Conservation (phyloP, 2,888 invertebrate genomes). For the Gnatocerus cornutus region DNA sequence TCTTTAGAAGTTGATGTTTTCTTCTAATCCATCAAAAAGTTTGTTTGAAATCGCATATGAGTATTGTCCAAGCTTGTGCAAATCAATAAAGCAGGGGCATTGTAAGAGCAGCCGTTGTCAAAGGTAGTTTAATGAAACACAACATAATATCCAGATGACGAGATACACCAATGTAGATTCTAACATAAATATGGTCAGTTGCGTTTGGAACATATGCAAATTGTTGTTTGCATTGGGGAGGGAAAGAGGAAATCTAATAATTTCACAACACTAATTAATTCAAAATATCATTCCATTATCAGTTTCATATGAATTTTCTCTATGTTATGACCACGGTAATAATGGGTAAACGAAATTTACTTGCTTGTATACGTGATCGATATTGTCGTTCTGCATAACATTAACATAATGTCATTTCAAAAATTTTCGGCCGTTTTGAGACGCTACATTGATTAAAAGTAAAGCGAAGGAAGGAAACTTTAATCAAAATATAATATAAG, state of each 20-base stretch:
- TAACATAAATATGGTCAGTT: slow-evolving; percentile 61
- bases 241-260: slow-evolving; percentile 58
- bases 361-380: slow-evolving; percentile 37
- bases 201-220: slow-evolving; percentile 59
- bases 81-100: slow-evolving; percentile 26
- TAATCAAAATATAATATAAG: slow-evolving; percentile 64
- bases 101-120: slow-evolving; percentile 54
- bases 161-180: slow-evolving; percentile 60
- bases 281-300: slow-evolving; percentile 61
- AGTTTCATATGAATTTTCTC: slow-evolving; percentile 52
- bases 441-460: slow-evolving; percentile 25
- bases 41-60: too few species aligned
- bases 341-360: slow-evolving; percentile 47
- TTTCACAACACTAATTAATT: slow-evolving; percentile 64
- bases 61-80: background rate
- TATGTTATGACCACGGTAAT: slow-evolving; percentile 45
- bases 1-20: too few species aligned
- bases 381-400: slow-evolving; percentile 21
- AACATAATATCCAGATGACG: slow-evolving; percentile 62
- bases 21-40: too few species aligned
- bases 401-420: slow-evolving; percentile 14
- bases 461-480: slow-evolving; percentile 60
- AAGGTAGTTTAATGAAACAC: slow-evolving; percentile 61
- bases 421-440: slow-evolving; percentile 13
- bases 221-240: slow-evolving; percentile 56